Evolutionary conservation across 2,888 invertebrate genomes (phyloP).

Genomic region (Amaurobius ferox): DNA sequence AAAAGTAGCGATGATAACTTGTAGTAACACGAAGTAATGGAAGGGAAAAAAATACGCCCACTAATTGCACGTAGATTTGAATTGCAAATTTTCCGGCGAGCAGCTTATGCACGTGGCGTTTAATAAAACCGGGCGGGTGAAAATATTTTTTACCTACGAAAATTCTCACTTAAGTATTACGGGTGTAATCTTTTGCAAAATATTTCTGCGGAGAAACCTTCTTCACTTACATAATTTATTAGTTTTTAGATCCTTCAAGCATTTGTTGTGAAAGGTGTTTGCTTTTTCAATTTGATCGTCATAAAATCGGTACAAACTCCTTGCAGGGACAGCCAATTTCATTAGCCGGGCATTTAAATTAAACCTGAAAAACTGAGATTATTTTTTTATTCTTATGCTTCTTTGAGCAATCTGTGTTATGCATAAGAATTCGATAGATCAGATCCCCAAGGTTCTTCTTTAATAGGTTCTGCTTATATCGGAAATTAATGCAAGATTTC

Average conservation of each 20-base stretch:
- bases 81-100: slow-evolving; percentile 67
- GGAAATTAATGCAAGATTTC: background rate
- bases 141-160: slow-evolving; percentile 34
- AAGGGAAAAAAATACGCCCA: slow-evolving; percentile 38
- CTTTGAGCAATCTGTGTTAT: background rate
- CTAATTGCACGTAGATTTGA: slow-evolving; percentile 72
- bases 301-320: background rate
- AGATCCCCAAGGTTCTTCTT: background rate
- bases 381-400: background rate
- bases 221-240: slow-evolving; percentile 63
- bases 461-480: background rate
- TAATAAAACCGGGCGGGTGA: slow-evolving; percentile 46
- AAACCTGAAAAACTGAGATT: background rate
- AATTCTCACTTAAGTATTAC: slow-evolving; percentile 37
- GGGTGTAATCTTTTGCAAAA: slow-evolving; percentile 48
- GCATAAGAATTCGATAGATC: background rate
- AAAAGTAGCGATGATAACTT: slow-evolving; percentile 58
- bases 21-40: slow-evolving; percentile 36
- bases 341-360: background rate
- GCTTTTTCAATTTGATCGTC: background rate
- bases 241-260: slow-evolving; percentile 27
- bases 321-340: background rate
- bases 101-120: slow-evolving; percentile 47
- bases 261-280: slow-evolving; percentile 9
- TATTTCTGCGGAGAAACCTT: slow-evolving; percentile 39